phyloP scores from a whole-genome alignment of 2,888 invertebrate species.

The Lasioglossum pauxillum region DNA sequence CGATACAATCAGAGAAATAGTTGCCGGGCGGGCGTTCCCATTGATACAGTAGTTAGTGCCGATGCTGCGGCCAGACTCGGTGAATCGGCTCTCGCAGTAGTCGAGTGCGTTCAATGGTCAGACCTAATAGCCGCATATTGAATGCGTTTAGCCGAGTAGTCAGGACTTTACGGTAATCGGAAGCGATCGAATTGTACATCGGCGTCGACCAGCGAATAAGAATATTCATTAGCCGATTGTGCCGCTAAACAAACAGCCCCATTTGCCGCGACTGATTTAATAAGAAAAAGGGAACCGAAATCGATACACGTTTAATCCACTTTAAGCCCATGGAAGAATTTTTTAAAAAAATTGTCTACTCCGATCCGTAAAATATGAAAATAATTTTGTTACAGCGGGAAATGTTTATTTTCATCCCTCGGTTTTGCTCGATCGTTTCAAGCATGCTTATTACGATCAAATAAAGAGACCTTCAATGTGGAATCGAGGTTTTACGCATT shows the following conservation, averaged over 20 bases:
- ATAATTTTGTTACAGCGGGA: neutral
- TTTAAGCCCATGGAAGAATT: too few species aligned
- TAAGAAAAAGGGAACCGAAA: neutral
- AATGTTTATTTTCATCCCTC: neutral
- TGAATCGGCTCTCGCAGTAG: constrained; percentile 29
- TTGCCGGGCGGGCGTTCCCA: constrained; percentile 16
- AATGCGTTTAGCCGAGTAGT: constrained; percentile 18
- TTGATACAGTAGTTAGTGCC: constrained; percentile 29
- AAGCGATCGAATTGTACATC: constrained; percentile 15
- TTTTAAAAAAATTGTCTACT: neutral
- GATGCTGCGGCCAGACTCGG: constrained; percentile 27
- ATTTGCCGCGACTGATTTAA: neutral
- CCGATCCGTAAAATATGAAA: neutral
- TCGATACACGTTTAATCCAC: neutral
- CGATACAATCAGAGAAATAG: constrained; percentile 28
- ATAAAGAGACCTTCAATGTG: neutral
- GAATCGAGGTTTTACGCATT: neutral
- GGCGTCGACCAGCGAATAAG: neutral
- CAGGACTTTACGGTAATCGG: constrained; percentile 9
- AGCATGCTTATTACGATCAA: neutral
- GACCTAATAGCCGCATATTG: constrained; percentile 15
- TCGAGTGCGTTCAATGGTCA: constrained; percentile 23
- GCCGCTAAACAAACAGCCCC: neutral
- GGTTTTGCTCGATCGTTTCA: neutral
- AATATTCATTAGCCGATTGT: constrained; percentile 19